Evolutionary conservation across 2,888 invertebrate genomes (phyloP), one percentile per base, ranked within the genome.

Genomic region (Polydrusus tereticollis): DNA sequence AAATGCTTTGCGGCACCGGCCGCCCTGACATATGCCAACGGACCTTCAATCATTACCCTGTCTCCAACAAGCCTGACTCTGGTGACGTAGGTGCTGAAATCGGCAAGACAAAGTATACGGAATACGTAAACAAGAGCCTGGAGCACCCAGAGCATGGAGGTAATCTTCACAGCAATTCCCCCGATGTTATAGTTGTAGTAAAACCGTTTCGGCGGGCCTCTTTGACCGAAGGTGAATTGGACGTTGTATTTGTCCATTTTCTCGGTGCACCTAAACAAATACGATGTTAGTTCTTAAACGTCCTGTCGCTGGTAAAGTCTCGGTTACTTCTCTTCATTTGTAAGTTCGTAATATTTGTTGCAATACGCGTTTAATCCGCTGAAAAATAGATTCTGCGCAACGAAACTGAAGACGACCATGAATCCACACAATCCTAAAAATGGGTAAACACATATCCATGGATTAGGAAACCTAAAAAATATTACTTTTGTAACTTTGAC

Each of bases 381-480:
- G 14, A 60, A 57, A 29, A 47, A 74, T 7, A 74, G 7, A 14
- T 57, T 65, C 29, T 63, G 29, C 2, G 69, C 38, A 26, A 74
- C 36, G 29, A 72, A 71, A 50, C 69, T 47, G 10, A 74, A 65
- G 3, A 72, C 16, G 29, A 55, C 62, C 72, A 74, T 74, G 26
- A 74, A 74, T 7, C 36, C 41, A 38, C 74, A 72, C 7, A 74
- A 8, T 21, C 65, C 74, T 6, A 74, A 33, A 33, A 74, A 68
- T 12, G 74, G 74, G 26, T 74, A 74, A 18, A 69, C 69, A 33
- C 72, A 74, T n/a, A 74, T 72, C 74, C 74, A 74, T 6, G 69
- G 68, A 36, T 72, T 71, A 8, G 71, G 71, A 7, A 74, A 62
- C 18, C 74, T 74, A 52, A 33, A 72, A 67, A 41, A 36, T n/a